These are phyloP conservation scores for Drosophila pegasa DNA, from an alignment of 2,888 invertebrate genomes.

Conservation along the genomic window DNA sequence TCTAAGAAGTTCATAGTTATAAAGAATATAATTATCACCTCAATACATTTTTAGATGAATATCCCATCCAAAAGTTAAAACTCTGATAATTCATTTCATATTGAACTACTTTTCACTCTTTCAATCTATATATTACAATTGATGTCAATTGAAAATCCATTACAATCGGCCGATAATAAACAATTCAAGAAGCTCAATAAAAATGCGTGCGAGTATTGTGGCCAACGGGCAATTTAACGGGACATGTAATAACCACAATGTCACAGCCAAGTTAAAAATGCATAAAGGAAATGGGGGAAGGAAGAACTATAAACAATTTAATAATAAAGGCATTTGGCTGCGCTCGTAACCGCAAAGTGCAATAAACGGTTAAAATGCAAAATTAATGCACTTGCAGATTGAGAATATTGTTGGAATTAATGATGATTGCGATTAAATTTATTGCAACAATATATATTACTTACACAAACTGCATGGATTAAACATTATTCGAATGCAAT, in stretches of 20 bases:
- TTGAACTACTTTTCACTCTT: not conserved
- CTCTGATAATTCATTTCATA: not conserved
- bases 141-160: constrained; percentile 20
- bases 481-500: not conserved
- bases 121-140: not conserved
- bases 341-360: constrained; percentile 27
- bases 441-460: not conserved
- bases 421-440: constrained; percentile 7
- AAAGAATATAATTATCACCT: no score
- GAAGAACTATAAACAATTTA: constrained; percentile 41
- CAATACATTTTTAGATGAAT: no score
- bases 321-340: constrained; percentile 20
- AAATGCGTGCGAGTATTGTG: constrained; percentile 9
- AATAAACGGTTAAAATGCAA: constrained; percentile 4
- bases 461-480: not conserved
- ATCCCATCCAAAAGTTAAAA: not conserved
- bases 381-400: constrained; percentile 8
- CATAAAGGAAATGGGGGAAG: not conserved
- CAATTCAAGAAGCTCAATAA: constrained; percentile 21
- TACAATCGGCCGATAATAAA: constrained; percentile 9
- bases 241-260: constrained; percentile 13
- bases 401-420: constrained; percentile 7
- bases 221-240: constrained; percentile 10
- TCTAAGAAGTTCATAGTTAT: no score
- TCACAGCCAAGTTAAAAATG: constrained; percentile 15